Conservation (phyloP, 1,140 invertebrate species). For the Kradibia gibbosae region DNA sequence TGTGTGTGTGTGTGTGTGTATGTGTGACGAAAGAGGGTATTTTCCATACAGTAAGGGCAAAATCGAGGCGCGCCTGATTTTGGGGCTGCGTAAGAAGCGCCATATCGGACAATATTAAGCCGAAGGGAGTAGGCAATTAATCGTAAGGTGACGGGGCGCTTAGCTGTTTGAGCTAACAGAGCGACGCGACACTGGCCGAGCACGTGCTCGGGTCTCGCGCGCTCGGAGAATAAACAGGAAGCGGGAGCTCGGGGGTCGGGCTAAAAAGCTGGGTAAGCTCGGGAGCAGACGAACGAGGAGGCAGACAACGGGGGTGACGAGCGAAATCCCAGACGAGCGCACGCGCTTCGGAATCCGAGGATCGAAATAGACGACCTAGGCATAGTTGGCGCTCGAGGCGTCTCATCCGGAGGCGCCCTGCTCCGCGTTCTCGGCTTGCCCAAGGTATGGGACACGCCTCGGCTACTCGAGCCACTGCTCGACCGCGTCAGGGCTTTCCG, state of each 20-base stretch:
- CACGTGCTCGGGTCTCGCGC: neutral
- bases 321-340: slow-evolving; percentile 31
- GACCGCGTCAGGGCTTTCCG: neutral
- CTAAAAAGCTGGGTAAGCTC: neutral
- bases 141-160: too few species aligned
- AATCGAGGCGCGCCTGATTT: slow-evolving; percentile 28
- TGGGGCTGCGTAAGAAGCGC: too few species aligned
- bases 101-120: too few species aligned
- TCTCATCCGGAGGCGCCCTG: neutral
- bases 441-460: neutral
- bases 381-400: slow-evolving; percentile 53
- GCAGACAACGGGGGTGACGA: neutral
- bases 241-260: neutral
- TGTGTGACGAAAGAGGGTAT: slow-evolving; percentile 50
- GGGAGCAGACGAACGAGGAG: neutral
- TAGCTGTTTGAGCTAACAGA: too few species aligned
- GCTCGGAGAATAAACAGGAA: neutral
- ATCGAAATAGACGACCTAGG: slow-evolving; percentile 62
- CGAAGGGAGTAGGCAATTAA: too few species aligned
- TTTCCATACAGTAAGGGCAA: slow-evolving; percentile 25
- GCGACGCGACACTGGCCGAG: neutral
- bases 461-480: neutral
- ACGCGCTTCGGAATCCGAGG: slow-evolving; percentile 19
- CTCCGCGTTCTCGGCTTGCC: too few species aligned
- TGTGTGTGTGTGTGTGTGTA: too few species aligned